Conservation (phyloP, 2,113 vertebrate genomes). For the Eonycteris spelaea region DNA sequence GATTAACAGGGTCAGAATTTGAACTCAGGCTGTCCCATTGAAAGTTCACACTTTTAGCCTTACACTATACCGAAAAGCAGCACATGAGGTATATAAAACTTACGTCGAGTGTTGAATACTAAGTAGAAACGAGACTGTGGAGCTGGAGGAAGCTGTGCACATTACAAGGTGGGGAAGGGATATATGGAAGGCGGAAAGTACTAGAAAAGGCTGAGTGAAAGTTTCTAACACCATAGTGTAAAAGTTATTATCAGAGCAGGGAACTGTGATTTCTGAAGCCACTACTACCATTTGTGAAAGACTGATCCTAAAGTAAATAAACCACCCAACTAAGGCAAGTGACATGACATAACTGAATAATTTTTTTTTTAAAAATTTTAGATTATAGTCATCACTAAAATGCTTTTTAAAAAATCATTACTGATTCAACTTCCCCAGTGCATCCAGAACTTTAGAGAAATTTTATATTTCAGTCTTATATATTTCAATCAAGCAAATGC, state of each 20-base stretch:
- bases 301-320: background rate
- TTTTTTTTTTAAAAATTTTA: background rate
- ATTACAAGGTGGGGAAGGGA: fast-evolving
- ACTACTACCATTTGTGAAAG: background rate
- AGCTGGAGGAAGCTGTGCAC: background rate
- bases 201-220: fast-evolving
- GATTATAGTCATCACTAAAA: too few relatives aligned
- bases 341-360: background rate
- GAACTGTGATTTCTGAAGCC: background rate
- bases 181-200: too few relatives aligned
- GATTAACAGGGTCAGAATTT: background rate
- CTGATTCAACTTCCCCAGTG: background rate
- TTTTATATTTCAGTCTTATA: background rate
- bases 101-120: fast-evolving
- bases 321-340: too few relatives aligned
- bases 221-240: too few relatives aligned
- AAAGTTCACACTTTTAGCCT: background rate
- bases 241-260: fast-evolving
- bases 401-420: background rate
- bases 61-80: fast-evolving
- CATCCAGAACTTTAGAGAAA: background rate
- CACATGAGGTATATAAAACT: too few relatives aligned
- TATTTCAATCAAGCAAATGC: background rate
- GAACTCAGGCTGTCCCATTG: background rate
- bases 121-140: background rate